Base-by-base conservation (phyloP, 2,888 invertebrate genomes). In the Tubulanus polymorphus region DNA sequence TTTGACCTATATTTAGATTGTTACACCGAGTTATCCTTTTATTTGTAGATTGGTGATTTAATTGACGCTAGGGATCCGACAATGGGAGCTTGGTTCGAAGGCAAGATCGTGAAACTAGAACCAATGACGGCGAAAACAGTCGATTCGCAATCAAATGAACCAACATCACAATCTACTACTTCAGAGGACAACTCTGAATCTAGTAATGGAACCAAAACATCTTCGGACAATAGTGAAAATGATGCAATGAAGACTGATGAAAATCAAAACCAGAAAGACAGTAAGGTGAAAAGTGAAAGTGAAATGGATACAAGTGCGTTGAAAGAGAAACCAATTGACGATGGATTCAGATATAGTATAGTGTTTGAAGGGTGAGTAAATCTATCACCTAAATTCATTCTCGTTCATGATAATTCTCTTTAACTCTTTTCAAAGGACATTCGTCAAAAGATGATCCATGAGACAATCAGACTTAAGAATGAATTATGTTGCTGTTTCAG, bases 61-160 rank as follows among this genome's bases (percentile, higher is more conserved):
- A 79, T 90, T 54, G 90, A 90, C 75, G 83, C 85, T 51, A 80
- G 82, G 55, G 84, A 87, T 66, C 70, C 74, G n/a, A 81, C 82
- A 50, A 80, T 82, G 67, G 88, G 88, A 6, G 85, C 86, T 8
- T 90, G 90, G 90, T 85, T 85, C 75, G 89, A 90, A 79, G 88
- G 85, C 0, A 83, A 82, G 41, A 68, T 78, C 20, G 48, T 67
- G 23, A 69, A 71, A 60, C 62, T 75, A 3, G 37, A 28, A 55
- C 54, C 30, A 52, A 48, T 12, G 27, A 35, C 18, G 55, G 48
- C 29, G 50, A 30, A 46, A 53, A 51, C 26, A 29, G 27, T 18
- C n/a, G n/a, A n/a, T 12, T n/a, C 10, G 12, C 35, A 35, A 35
- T 12, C 35, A 10, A 12, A 10, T 35, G 35, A 35, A 35, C 10